Percentiles rank a stretch among this genome's conserved stretches.
Evolutionary conservation across 2,113 vertebrate genomes (phyloP).

Genomic region (Pygoscelis adeliae): DNA sequence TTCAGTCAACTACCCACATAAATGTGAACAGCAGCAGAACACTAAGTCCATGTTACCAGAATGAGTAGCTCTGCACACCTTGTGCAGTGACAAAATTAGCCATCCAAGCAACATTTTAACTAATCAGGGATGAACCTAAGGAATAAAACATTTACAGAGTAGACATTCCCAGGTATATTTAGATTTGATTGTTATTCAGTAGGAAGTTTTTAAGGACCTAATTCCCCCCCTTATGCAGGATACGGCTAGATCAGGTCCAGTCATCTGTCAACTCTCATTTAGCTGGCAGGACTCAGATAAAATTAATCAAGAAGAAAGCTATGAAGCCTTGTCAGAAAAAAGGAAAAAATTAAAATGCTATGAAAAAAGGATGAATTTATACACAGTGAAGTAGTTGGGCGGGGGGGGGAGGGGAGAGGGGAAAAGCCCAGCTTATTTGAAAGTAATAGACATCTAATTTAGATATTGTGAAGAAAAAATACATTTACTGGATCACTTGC

Average conservation of each 20-base stretch:
- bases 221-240: neutral
- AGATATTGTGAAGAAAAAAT: conserved; percentile 24
- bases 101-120: neutral
- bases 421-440: neutral
- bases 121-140: neutral
- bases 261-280: neutral
- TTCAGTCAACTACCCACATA: neutral
- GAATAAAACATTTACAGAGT: neutral
- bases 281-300: neutral
- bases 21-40: neutral
- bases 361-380: neutral
- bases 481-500: neutral
- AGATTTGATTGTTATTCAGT: neutral
- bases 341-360: neutral
- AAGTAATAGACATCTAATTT: neutral
- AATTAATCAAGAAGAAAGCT: neutral
- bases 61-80: neutral
- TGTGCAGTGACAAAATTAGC: neutral
- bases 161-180: neutral
- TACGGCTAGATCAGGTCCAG: neutral
- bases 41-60: neutral
- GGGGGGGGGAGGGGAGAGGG: neutral
- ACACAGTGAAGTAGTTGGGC: fast-evolving
- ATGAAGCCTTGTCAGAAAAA: neutral
- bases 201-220: neutral